These are phyloP conservation scores for Tethya wilhelma DNA, from an alignment of 37 sponge, comb jelly and placozoan species.

Conservation along the genomic window DNA sequence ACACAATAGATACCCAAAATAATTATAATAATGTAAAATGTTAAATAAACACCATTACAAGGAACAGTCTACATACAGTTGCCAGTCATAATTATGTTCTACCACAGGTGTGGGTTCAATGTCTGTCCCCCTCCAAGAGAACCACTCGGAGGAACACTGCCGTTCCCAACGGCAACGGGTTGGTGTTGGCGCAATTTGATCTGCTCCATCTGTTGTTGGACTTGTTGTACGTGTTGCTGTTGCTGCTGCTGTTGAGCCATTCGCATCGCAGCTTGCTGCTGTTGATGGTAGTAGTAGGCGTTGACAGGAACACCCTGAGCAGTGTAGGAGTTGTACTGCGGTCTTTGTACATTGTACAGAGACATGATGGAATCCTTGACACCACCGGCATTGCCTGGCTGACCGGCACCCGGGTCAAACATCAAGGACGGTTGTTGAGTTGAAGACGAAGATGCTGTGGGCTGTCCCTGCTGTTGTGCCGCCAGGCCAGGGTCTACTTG, in stretches of 20 bases:
- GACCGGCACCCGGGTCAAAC: background rate
- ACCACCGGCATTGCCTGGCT: background rate
- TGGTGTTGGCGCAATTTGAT: slow-evolving; percentile 49
- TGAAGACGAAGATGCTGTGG: background rate
- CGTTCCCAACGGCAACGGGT: slow-evolving; percentile 19
- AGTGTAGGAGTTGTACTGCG: slow-evolving; percentile 43
- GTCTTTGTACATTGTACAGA: slow-evolving; percentile 37
- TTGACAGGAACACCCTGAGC: slow-evolving; percentile 57
- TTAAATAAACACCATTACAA: background rate
- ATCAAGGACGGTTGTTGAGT: background rate
- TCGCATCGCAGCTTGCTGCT: slow-evolving; percentile 51
- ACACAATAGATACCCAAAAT: background rate
- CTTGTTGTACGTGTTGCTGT: slow-evolving; percentile 55
- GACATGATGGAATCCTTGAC: slow-evolving; percentile 74
- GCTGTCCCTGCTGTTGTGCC: background rate
- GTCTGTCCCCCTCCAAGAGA: slow-evolving; percentile 33
- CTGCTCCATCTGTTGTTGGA: slow-evolving; percentile 65
- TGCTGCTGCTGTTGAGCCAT: slow-evolving; percentile 49
- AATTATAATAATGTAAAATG: too few relatives aligned
- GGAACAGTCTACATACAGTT: background rate
- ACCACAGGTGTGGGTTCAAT: slow-evolving; percentile 67
- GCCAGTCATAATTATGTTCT: background rate
- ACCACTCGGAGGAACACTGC: background rate
- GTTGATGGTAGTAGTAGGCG: slow-evolving; percentile 57
- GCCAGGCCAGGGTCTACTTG: too few relatives aligned